Base-by-base conservation (phyloP, 2,797 vertebrate species). In the Anabas testudineus region DNA sequence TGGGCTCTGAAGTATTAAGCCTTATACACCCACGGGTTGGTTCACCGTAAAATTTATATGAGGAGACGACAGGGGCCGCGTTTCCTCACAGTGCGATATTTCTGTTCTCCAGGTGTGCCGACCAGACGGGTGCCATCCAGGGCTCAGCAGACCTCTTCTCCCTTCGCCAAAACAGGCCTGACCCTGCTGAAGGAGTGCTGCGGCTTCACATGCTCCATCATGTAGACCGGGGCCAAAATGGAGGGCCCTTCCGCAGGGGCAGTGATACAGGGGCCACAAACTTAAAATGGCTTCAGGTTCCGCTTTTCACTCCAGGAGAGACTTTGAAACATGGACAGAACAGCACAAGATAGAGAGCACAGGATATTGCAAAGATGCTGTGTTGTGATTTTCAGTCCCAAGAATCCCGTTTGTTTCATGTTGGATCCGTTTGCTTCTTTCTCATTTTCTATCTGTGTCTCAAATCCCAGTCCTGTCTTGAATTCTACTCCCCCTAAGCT, bases 121-220 rank as follows among this genome's bases (percentile, higher is more conserved):
- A 84, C 91, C 76, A 94, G 90, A 66, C 93, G 86, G 51, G 57
- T 74, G 43, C 89, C 92, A 4, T 87, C 91, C 56, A 85, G 93
- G 47, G 90, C 90, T 51, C 95, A 94, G 76, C 95, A 94, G 82
- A 89, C 91, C 26, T 93, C 95, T 0, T 93, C 94, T 0, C 95
- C 96, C 0, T 94, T 95, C 81, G 82, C 90, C 76, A 97, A 96
- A 82, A 96, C 95, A 0, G 94, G 95, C 30, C 94, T 97, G 71
- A 95, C 94, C 41, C 88, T 97, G 57, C 92, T 97, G 76, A 97
- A 95, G 75, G 95, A 96, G 81, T 97, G 96, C 88, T 97, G 96
- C 5, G 95, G 96, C 77, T 96, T 96, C 91, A 96, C 95, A 3
- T 97, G 95, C 87, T 95, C 95, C 74, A 76, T 96, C 84, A 96